Conservation (phyloP, 2,797 vertebrate genomes). For the Xenopus petersii region DNA sequence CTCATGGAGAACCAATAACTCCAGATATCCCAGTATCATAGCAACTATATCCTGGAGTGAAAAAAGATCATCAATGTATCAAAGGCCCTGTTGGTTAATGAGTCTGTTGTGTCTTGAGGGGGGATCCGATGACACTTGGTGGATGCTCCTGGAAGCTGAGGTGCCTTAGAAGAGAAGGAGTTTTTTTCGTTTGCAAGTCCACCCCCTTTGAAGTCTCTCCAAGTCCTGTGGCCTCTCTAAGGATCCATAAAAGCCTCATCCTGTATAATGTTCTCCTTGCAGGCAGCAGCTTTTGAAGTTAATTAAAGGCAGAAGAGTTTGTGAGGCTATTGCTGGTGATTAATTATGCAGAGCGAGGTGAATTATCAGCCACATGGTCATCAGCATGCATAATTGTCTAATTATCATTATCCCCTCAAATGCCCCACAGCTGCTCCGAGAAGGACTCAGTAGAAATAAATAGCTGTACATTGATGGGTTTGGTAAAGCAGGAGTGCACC, state of each 20-base stretch:
- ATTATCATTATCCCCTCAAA: slow-evolving; percentile 1
- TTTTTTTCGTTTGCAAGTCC: background rate
- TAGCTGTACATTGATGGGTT: too few species aligned
- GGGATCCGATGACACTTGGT: too few species aligned
- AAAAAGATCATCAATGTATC: too few species aligned
- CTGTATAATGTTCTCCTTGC: slow-evolving; percentile 24
- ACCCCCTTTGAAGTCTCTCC: background rate
- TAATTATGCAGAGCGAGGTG: slow-evolving; percentile 35
- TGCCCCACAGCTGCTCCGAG: background rate
- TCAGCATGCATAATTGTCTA: slow-evolving; percentile 17
- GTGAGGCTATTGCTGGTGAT: background rate
- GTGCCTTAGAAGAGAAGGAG: too few species aligned
- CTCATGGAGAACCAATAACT: too few species aligned
- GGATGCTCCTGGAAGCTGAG: too few species aligned
- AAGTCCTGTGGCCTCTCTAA: background rate
- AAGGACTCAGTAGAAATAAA: background rate
- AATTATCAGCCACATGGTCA: slow-evolving; percentile 25
- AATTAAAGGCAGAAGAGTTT: slow-evolving; percentile 31
- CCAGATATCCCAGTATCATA: too few species aligned
- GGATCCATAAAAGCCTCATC: slow-evolving; percentile 19
- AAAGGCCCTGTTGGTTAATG: too few species aligned
- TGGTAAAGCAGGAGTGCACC: too few species aligned
- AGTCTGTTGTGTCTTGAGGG: too few species aligned
- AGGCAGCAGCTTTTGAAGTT: slow-evolving; percentile 34
- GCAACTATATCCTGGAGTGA: too few species aligned